Evolutionary conservation across 1,140 invertebrate species (phyloP).

Genomic region (Periplaneta americana): DNA sequence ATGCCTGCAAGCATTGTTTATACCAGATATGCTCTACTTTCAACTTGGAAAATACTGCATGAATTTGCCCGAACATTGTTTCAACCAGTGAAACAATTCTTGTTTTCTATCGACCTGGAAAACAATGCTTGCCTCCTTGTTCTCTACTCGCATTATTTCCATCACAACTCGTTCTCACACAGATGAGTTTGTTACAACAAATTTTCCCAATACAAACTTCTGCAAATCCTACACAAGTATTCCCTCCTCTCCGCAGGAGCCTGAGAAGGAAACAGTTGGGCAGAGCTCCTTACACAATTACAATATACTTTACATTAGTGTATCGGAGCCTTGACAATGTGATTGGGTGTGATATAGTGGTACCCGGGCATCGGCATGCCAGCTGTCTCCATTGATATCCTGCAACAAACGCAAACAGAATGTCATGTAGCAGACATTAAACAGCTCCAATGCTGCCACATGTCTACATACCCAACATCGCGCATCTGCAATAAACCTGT

Average conservation of each 20-base stretch:
- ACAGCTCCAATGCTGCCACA: too few relatives aligned
- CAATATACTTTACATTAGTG: constrained; percentile 52
- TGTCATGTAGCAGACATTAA: too few relatives aligned
- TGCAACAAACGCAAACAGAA: constrained; percentile 42
- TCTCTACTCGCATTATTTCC: background rate
- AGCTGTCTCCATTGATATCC: constrained; percentile 90
- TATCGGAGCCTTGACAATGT: constrained; percentile 86
- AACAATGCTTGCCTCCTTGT: background rate
- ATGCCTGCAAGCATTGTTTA: background rate
- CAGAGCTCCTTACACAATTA: constrained; percentile 10
- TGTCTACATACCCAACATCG: too few relatives aligned
- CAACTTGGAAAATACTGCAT: background rate
- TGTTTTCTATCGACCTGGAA: background rate
- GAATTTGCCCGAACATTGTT: background rate
- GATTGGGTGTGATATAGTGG: constrained; percentile 86
- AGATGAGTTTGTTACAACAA: background rate
- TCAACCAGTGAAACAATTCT: background rate
- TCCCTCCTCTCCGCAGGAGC: background rate
- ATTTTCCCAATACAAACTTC: background rate
- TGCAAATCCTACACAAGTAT: background rate
- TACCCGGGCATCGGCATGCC: constrained; percentile 82
- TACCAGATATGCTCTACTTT: too few relatives aligned
- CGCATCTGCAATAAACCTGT: too few relatives aligned
- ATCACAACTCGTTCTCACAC: background rate
- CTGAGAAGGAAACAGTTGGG: background rate